Evolutionary conservation across 2,797 vertebrate species (phyloP), one percentile per base, ranked within the genome.

Genomic region (Scolopax rusticola): DNA sequence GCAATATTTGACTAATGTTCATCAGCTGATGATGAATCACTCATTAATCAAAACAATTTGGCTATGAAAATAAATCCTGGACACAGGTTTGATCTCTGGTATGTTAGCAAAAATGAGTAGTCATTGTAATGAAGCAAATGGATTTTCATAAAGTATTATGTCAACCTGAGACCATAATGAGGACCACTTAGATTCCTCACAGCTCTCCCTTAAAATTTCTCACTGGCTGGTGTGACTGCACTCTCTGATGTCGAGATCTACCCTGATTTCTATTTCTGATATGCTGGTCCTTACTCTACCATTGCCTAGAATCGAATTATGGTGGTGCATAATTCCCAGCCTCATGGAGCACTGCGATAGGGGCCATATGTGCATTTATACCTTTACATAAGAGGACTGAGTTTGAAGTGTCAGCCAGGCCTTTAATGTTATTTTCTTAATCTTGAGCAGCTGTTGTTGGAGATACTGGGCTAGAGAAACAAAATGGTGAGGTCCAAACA

Each of bases 381-480:
- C 40, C 63, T 92, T 77, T 48, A 47, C 24, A 8, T 68, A 77
- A 87, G n/a, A 85, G 50, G 57, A 38, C 24, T 48, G 45, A 87
- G 24, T 75, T 41, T 85, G 71, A 85, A 68, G n/a, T 69, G 32
- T 33, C 64, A 91, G 81, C 45, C 90, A 95, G 65, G 38, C 36
- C 43, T 87, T 43, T 94, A 69, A 93, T 84, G 76, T 40, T 63
- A 93, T 90, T 91, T 93, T 61, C 41, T 86, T 95, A 94, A 95
- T 93, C 83, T 75, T 70, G 45, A 84, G 59, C 59, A 88, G 84
- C 89, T 97, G 91, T 51, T 87, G 33, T 65, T 69, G 59, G 67
- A 91, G 82, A 95, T 61, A 86, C 5, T 84, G 57, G 65, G 21
- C 47, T 82, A 64, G 28, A 65, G 73, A 76, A 64, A 43, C 24